phyloP scores from a whole-genome alignment of 2,888 invertebrate genomes.

The Thymelicus lineola region DNA sequence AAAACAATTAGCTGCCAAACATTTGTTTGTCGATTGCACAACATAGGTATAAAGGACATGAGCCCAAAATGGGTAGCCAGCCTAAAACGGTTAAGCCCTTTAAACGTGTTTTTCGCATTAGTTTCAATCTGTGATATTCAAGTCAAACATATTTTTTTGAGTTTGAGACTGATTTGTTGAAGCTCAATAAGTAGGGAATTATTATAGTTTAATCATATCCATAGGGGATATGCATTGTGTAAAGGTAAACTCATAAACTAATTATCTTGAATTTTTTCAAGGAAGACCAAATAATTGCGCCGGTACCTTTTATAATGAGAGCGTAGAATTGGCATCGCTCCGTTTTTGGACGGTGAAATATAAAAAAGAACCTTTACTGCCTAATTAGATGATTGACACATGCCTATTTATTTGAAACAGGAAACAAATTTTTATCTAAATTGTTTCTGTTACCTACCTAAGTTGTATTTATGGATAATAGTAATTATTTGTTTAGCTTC shows the following conservation, averaged over 20 bases:
- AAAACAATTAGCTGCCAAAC: constrained; percentile 66
- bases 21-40: constrained; percentile 76
- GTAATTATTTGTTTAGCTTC: not conserved
- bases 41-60: constrained; percentile 65
- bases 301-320: constrained; percentile 63
- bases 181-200: too few species aligned
- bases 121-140: too few species aligned
- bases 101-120: too few species aligned
- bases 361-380: constrained; percentile 59
- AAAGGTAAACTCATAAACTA: constrained; percentile 81
- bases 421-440: constrained; percentile 46
- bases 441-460: constrained; percentile 20
- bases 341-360: constrained; percentile 54
- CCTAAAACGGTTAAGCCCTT: too few species aligned
- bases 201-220: too few species aligned
- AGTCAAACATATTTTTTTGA: too few species aligned
- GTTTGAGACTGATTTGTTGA: too few species aligned
- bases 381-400: constrained; percentile 82
- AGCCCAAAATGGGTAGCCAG: too few species aligned
- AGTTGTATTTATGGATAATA: not conserved
- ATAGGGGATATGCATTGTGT: constrained; percentile 79
- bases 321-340: constrained; percentile 49
- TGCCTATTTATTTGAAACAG: constrained; percentile 63
- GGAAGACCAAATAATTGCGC: constrained; percentile 61
- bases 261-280: constrained; percentile 67